Conservation (phyloP, 64 coral and sea anemone species). For the Montipora foliosa region DNA sequence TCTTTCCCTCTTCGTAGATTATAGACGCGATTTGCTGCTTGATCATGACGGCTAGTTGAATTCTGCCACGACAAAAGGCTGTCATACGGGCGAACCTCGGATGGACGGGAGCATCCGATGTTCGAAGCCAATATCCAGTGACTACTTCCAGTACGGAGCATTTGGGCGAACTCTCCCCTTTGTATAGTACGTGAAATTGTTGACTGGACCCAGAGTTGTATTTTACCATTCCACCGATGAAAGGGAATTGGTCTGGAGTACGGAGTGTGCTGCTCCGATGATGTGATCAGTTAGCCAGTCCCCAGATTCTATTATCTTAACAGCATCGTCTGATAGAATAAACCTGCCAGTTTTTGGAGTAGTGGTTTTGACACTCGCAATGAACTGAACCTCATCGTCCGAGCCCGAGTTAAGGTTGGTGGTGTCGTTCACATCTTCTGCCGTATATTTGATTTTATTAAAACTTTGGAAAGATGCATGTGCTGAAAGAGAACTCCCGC, state of each 20-base stretch:
- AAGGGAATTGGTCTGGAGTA: not conserved
- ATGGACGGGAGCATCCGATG: constrained; percentile 9
- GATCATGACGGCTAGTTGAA: not conserved
- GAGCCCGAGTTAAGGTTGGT: too few species aligned
- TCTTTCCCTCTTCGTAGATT: too few species aligned
- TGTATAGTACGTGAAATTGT: not conserved
- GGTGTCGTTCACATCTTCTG: too few species aligned
- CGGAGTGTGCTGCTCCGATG: too few species aligned
- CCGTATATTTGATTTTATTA: too few species aligned
- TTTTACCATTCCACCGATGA: constrained; percentile 52
- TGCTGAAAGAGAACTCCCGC: constrained; percentile 12
- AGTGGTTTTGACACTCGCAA: too few species aligned
- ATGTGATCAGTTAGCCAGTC: too few species aligned
- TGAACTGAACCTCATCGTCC: too few species aligned
- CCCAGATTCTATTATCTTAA: too few species aligned
- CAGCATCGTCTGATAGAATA: too few species aligned
- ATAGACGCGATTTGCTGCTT: constrained; percentile 11
- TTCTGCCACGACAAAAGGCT: too few species aligned
- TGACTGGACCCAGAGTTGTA: constrained; percentile 38
- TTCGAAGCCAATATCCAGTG: constrained; percentile 51
- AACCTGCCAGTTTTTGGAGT: too few species aligned
- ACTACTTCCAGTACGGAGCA: not conserved
- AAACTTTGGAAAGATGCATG: not conserved
- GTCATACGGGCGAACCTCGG: not conserved
- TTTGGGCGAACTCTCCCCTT: constrained; percentile 26